Percentiles rank a stretch among this genome's conserved stretches.
phyloP scores from a whole-genome alignment of 2,797 vertebrate genomes.

The Salmo trutta region DNA sequence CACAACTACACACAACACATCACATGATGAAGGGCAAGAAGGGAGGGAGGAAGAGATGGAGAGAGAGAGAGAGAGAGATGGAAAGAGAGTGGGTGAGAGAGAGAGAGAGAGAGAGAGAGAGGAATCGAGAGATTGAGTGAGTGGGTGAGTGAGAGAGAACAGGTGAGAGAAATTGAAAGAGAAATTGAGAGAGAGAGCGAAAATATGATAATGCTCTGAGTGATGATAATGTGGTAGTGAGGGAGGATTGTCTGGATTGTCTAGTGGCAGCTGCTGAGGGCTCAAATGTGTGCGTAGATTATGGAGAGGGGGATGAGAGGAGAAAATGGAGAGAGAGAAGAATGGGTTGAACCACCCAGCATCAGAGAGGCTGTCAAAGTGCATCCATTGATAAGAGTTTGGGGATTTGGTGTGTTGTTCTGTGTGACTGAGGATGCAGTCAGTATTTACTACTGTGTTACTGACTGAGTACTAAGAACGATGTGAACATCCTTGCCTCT shows the following conservation, averaged over 20 bases:
- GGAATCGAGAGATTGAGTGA: background rate
- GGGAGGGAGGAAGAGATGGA: background rate
- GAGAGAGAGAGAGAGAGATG: background rate
- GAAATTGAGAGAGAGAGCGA: background rate
- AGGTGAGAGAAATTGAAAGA: background rate
- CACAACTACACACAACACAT: constrained; percentile 10
- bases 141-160: background rate
- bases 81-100: background rate
- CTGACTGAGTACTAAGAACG: background rate
- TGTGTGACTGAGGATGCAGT: background rate
- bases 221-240: constrained; percentile 14
- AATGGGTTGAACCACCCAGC: background rate
- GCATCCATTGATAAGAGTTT: constrained; percentile 3
- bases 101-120: background rate
- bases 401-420: background rate
- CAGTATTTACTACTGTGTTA: background rate
- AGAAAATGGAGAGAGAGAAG: background rate
- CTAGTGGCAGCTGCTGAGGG: constrained; percentile 45
- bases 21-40: background rate
- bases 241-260: constrained; percentile 19
- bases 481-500: background rate
- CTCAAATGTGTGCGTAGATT: background rate
- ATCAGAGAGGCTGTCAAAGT: background rate
- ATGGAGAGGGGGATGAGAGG: background rate
- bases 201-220: background rate